Conservation (phyloP, 2,113 vertebrate species). For the Gopherus flavomarginatus region DNA sequence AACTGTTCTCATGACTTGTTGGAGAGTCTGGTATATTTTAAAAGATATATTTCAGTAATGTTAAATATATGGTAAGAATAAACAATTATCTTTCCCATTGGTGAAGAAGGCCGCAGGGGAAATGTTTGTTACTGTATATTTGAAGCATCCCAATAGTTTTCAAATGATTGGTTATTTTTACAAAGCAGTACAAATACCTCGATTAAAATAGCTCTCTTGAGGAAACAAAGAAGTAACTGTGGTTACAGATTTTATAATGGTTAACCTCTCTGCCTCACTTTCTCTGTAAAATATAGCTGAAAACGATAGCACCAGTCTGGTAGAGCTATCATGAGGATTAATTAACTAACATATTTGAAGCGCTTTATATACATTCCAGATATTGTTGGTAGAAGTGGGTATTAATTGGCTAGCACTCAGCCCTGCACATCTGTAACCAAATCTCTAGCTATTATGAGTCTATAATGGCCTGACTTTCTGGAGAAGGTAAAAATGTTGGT, state of each 20-base stretch:
- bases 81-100: constrained; percentile 40
- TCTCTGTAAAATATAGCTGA: background rate
- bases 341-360: constrained; percentile 3
- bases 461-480: background rate
- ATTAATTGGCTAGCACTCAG: background rate
- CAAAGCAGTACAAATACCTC: constrained; percentile 1
- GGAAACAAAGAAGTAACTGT: background rate
- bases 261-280: constrained; percentile 21
- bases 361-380: background rate
- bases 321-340: background rate
- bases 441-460: background rate
- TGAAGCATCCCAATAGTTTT: constrained; percentile 17
- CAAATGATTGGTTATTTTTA: constrained; percentile 21
- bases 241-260: constrained; percentile 15
- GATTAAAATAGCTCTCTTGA: constrained; percentile 6
- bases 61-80: constrained; percentile 41
- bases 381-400: background rate
- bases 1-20: background rate
- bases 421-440: background rate
- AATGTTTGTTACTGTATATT: background rate
- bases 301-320: background rate
- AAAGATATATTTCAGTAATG: constrained; percentile 34
- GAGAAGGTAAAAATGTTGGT: background rate
- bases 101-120: constrained; percentile 14
- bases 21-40: background rate